phyloP scores from a whole-genome alignment of 2,888 invertebrate genomes.

The Pristionchus mayeri region DNA sequence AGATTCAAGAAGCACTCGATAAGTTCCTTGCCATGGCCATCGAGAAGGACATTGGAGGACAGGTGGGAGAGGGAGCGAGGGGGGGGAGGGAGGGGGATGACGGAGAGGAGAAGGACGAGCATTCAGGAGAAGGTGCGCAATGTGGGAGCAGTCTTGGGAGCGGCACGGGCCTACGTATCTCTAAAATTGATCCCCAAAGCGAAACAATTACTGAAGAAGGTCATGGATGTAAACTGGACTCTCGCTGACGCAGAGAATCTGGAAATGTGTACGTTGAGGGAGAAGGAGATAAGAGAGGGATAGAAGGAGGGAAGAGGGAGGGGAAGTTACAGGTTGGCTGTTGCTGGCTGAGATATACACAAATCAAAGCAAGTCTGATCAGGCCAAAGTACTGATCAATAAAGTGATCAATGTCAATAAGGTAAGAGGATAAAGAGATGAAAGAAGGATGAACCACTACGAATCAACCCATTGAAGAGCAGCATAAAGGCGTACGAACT shows the following conservation, averaged over 20 bases:
- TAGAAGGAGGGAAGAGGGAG: too few relatives aligned
- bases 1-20: slow-evolving; percentile 40
- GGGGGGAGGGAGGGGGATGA: background rate
- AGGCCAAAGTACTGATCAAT: slow-evolving; percentile 87
- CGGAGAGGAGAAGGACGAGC: background rate
- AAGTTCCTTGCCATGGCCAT: slow-evolving; percentile 39
- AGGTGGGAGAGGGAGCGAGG: too few relatives aligned
- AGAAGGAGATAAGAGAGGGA: too few relatives aligned
- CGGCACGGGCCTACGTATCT: slow-evolving; percentile 88
- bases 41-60: slow-evolving; percentile 4
- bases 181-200: slow-evolving; percentile 89
- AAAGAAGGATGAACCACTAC: background rate
- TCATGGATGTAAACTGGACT: slow-evolving; percentile 89
- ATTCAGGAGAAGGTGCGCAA: slow-evolving; percentile 76
- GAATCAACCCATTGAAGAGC: background rate
- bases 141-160: slow-evolving; percentile 89
- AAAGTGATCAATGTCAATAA: slow-evolving; percentile 78
- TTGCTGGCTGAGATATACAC: slow-evolving; percentile 91
- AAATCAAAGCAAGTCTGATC: slow-evolving; percentile 87
- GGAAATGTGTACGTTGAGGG: slow-evolving; percentile 85
- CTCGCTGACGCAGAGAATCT: slow-evolving; percentile 96
- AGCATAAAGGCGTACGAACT: slow-evolving; percentile 93
- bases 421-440: background rate
- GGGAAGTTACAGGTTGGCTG: slow-evolving; percentile 85
- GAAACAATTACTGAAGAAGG: slow-evolving; percentile 83